These are phyloP conservation scores for Ptychochromis oligacanthus DNA, from an alignment of 2,113 vertebrate species.

Conservation along the genomic window DNA sequence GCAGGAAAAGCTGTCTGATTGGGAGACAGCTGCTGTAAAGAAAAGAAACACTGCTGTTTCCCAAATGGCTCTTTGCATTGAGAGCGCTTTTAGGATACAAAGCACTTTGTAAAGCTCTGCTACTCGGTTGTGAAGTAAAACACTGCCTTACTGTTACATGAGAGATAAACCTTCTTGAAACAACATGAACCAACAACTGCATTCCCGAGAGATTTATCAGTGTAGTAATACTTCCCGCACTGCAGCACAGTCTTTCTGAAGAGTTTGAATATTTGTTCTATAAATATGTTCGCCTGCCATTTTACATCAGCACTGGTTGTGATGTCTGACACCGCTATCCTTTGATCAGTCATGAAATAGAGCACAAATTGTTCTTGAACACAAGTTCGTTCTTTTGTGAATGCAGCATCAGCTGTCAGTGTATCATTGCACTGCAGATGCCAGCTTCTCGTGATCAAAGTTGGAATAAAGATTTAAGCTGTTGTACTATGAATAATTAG, in stretches of 20 bases:
- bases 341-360: slow-evolving; percentile 31
- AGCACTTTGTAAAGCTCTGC: slow-evolving; percentile 6
- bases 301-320: neutral
- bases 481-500: slow-evolving; percentile 22
- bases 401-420: neutral
- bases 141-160: neutral
- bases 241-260: slow-evolving; percentile 1
- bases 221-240: neutral
- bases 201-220: neutral
- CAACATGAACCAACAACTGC: neutral
- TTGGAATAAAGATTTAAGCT: slow-evolving; percentile 20
- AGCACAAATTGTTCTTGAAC: neutral
- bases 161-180: slow-evolving; percentile 6
- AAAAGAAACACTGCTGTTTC: slow-evolving; percentile 32
- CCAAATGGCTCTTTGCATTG: slow-evolving; percentile 21
- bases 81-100: slow-evolving; percentile 12
- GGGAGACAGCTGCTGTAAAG: slow-evolving; percentile 10
- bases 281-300: slow-evolving; percentile 24
- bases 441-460: neutral
- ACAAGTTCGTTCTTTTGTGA: neutral
- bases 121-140: slow-evolving; percentile 14
- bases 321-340: neutral
- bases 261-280: slow-evolving; percentile 30
- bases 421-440: neutral
- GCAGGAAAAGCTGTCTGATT: slow-evolving; percentile 31